Base-by-base conservation (phyloP, 2,113 vertebrate species). In the Procavia capensis region DNA sequence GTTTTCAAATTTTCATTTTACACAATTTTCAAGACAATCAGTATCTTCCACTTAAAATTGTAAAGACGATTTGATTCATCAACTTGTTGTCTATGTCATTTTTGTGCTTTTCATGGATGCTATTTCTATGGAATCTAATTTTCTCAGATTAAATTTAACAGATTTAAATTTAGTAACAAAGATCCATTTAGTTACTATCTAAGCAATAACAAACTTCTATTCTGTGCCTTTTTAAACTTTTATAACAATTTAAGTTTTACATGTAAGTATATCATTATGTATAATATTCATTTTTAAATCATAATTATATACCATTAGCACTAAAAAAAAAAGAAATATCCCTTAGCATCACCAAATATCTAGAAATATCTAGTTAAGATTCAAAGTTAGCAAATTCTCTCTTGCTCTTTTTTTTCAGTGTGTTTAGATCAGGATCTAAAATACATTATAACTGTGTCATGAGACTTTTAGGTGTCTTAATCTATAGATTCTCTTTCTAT, bases 101-200 rank as follows among this genome's bases (percentile, higher is more conserved):
- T 70, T 72, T 79, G 9, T 61, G 41, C 20, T 76, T 10, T 80
- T 47, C 87, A 24, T 76, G 61, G 54, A 43, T 88, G 57, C 10
- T 74, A 61, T 41, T 80, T 92, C 68, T 89, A 64, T 16, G 54
- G 88, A 91, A 79, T 63, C 27, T 27, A 94, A 47, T 83, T 82
- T 91, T 88, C 61, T 84, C 63, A 88, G 1, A 81, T 68, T n/a
- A 87, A 93, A 93, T 81, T 74, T 66, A 27, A 13, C 41, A 70
- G 22, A 70, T 31, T 70, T 87, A 91, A 87, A 74, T 89, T 83
- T 94, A 24, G 84, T 84, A 84, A 72, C 36, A 31, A 87, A 94
- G n/a, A 72, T 5, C 70, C 4, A 27, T 54, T 76, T 76, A 76
- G 47, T 59, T 54, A 94, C 84, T 76, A 17, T 22, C 59, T 83